Evolutionary conservation across 2,113 vertebrate species (phyloP).

Genomic region (Trogon melanurus): DNA sequence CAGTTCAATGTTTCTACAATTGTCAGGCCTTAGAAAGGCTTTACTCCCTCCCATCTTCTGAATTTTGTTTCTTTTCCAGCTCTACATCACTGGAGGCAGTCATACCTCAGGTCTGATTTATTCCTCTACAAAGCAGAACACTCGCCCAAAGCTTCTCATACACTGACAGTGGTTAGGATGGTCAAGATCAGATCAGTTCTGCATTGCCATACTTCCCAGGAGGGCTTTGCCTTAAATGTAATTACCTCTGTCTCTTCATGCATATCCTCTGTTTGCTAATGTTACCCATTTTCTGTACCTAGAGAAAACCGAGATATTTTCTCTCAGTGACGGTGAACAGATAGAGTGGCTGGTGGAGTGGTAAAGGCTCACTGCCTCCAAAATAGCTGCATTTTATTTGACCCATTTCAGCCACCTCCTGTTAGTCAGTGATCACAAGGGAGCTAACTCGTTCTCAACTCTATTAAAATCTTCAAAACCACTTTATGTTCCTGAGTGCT

Average conservation of each 20-base stretch:
- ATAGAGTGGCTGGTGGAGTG: background rate
- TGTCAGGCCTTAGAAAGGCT: background rate
- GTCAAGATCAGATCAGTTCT: background rate
- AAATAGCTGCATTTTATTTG: background rate
- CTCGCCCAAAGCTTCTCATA: background rate
- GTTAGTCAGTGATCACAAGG: background rate
- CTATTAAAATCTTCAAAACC: slow-evolving; percentile 1
- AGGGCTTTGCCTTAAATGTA: background rate
- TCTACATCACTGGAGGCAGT: background rate
- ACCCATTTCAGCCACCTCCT: slow-evolving; percentile 2
- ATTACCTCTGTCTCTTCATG: background rate
- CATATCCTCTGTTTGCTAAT: background rate
- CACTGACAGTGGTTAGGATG: background rate
- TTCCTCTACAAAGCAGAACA: background rate
- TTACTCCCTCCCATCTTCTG: background rate
- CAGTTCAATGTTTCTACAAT: background rate
- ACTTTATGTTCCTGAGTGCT: background rate
- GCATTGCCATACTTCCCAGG: background rate
- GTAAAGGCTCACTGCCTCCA: background rate
- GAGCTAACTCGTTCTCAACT: background rate
- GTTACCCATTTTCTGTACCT: background rate
- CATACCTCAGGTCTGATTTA: background rate
- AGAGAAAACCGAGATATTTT: background rate
- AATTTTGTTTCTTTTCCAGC: background rate
- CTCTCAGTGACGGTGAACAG: background rate